phyloP scores from a whole-genome alignment of 2,888 invertebrate species.

The Seira ritae region DNA sequence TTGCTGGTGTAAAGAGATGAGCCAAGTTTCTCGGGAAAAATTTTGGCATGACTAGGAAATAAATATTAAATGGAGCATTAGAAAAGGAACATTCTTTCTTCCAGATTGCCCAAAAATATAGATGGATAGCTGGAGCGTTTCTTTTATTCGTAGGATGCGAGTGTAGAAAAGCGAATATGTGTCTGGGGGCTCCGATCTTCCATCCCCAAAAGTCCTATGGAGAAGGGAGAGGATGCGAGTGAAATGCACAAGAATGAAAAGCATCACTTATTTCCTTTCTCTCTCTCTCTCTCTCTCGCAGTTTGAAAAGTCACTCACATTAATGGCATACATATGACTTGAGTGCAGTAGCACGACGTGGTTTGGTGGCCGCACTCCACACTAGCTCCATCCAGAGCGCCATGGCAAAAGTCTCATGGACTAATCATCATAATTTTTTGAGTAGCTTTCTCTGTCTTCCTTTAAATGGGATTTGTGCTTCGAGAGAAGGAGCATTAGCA shows the following conservation, averaged over 20 bases:
- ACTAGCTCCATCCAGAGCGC: neutral
- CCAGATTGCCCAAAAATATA: conserved; percentile 16
- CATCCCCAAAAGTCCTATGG: neutral
- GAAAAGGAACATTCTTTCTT: conserved; percentile 37
- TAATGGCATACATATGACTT: conserved; percentile 14
- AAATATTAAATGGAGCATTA: conserved; percentile 54
- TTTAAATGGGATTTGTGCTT: conserved; percentile 3
- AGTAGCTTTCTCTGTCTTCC: neutral
- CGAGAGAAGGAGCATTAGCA: neutral
- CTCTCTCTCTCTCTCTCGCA: conserved; percentile 15
- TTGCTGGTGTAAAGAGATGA: neutral
- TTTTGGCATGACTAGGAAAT: conserved; percentile 46
- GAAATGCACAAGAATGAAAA: neutral
- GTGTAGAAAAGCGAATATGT: conserved; percentile 31
- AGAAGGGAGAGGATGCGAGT: neutral
- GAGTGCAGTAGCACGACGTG: neutral
- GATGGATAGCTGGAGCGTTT: conserved; percentile 12
- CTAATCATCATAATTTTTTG: conserved; percentile 11
- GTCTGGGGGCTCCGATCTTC: conserved; percentile 30
- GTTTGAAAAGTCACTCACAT: conserved; percentile 33
- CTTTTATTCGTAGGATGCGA: neutral
- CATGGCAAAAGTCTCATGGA: neutral
- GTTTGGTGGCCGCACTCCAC: neutral
- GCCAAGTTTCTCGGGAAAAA: conserved; percentile 33
- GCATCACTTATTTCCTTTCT: neutral